These are phyloP conservation scores for Dasypogon diadema DNA, from an alignment of 2,888 invertebrate species.

Conservation along the genomic window DNA sequence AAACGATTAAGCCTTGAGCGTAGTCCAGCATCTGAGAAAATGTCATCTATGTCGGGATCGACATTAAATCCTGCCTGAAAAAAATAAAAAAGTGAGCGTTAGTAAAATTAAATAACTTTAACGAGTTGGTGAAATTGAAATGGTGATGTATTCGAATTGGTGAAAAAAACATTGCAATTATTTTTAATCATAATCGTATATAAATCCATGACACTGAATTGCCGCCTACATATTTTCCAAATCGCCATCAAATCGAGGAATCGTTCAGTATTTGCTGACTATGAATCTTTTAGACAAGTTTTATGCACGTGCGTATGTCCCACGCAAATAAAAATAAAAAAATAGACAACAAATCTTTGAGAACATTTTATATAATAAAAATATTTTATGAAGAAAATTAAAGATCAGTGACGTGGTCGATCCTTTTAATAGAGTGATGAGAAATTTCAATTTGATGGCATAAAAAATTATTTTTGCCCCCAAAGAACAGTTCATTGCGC, in stretches of 20 bases:
- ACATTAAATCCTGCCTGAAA: constrained; percentile 67
- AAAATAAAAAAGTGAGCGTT: constrained; percentile 43
- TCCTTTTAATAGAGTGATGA: constrained; percentile 1
- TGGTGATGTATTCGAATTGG: too few species aligned
- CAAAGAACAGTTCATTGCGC: constrained; percentile 32
- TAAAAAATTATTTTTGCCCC: constrained; percentile 25
- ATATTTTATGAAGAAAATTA: too few species aligned
- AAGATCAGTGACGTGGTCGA: neutral
- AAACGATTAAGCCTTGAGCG: constrained; percentile 65
- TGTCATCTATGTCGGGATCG: constrained; percentile 65
- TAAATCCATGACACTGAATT: too few species aligned
- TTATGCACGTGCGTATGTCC: neutral
- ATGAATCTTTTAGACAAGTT: neutral
- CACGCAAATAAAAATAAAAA: neutral
- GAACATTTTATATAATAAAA: neutral
- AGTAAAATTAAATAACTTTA: neutral
- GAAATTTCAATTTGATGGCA: neutral
- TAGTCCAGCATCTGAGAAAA: constrained; percentile 64
- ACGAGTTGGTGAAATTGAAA: too few species aligned
- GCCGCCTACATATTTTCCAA: too few species aligned
- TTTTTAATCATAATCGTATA: too few species aligned
- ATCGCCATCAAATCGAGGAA: neutral
- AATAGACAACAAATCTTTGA: neutral
- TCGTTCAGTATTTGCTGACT: neutral
- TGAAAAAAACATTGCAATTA: too few species aligned